phyloP scores from a whole-genome alignment of 2,888 invertebrate species.

The Chaetoderma sp. region DNA sequence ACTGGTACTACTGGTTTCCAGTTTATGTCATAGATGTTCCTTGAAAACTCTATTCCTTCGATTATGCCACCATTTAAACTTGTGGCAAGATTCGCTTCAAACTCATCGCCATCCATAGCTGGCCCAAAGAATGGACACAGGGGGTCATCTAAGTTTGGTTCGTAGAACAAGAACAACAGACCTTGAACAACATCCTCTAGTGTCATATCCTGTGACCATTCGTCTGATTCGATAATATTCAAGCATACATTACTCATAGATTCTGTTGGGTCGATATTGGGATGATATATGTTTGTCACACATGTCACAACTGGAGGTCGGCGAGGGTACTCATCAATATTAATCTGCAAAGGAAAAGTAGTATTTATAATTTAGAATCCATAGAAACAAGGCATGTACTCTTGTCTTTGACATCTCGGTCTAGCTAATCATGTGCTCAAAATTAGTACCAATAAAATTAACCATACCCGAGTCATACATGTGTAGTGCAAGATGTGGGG shows the following conservation, averaged over 20 bases:
- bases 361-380: background rate
- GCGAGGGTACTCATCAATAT: constrained; percentile 93
- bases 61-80: constrained; percentile 47
- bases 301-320: constrained; percentile 96
- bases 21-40: too few relatives aligned
- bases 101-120: constrained; percentile 29
- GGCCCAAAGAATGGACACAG: constrained; percentile 43
- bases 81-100: constrained; percentile 41
- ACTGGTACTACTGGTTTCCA: background rate
- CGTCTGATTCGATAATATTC: constrained; percentile 44
- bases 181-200: constrained; percentile 55
- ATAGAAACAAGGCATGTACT: background rate
- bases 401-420: background rate
- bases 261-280: constrained; percentile 83
- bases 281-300: constrained; percentile 94
- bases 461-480: too few relatives aligned
- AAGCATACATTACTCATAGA: constrained; percentile 47
- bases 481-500: too few relatives aligned
- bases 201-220: constrained; percentile 46
- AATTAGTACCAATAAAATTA: too few relatives aligned
- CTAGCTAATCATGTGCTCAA: background rate
- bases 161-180: constrained; percentile 54
- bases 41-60: constrained; percentile 29
- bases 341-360: constrained; percentile 86
- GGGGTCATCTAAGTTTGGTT: constrained; percentile 55